These are phyloP conservation scores for Pentalonia nigronervosa DNA, from an alignment of 1,140 invertebrate genomes.

Conservation along the genomic window DNA sequence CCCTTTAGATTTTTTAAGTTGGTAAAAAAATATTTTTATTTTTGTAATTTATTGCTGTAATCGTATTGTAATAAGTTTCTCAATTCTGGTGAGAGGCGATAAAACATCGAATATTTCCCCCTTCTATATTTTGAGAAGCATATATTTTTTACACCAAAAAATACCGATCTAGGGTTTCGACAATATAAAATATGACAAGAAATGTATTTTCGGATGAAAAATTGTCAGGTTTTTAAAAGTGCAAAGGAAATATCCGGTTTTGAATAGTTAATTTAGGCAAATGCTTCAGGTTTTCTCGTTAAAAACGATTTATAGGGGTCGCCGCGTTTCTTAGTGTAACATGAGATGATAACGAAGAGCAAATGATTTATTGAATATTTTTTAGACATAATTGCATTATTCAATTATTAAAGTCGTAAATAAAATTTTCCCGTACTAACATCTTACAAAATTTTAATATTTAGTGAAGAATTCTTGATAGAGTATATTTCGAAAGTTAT, in stretches of 20 bases:
- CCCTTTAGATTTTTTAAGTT: not conserved
- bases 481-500: not conserved
- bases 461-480: not conserved
- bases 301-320: conserved; percentile 42
- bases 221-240: conserved; percentile 34
- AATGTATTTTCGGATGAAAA: conserved; percentile 8
- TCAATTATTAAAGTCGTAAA: not conserved
- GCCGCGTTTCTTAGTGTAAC: not conserved
- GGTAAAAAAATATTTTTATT: not conserved
- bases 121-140: not conserved
- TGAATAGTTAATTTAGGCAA: conserved; percentile 42
- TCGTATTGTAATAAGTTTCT: conserved; percentile 15
- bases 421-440: not conserved
- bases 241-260: conserved; percentile 6
- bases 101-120: conserved; percentile 17
- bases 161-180: not conserved
- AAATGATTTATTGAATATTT: conserved; percentile 29
- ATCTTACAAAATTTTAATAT: not conserved
- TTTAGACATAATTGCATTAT: not conserved
- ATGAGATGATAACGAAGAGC: not conserved
- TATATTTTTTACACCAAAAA: not conserved
- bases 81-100: not conserved
- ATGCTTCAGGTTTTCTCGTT: conserved; percentile 45
- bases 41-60: not conserved
- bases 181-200: conserved; percentile 23